Base-by-base conservation (phyloP, 2,113 vertebrate genomes). In the Odocoileus hemionus region DNA sequence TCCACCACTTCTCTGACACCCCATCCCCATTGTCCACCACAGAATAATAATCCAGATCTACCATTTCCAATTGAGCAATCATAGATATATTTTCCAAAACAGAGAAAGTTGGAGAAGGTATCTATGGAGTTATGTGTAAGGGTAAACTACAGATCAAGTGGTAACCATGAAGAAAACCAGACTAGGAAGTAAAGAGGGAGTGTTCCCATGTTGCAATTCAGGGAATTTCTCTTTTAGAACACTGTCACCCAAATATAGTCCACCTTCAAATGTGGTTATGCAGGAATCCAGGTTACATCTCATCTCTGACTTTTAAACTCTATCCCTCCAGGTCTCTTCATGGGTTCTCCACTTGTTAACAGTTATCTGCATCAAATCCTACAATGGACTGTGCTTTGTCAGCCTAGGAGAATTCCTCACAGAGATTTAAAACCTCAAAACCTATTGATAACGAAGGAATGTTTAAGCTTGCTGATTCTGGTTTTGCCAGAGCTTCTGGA, bases 101-200 rank as follows among this genome's bases (percentile, higher is more conserved):
- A 55, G 16, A 89, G 47, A 8, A 89, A 55, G 28, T 0, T 64
- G 64, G 55, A 78, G 47, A 78, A 99, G 99, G 99, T 97, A 99
- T 99, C 80, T 99, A 99, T 98, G 99, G 99, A 60, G 99, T 99
- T 97, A 99, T 99, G 26, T 99, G 99, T 98, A 99, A 99, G 97
- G 99, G 99, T 36, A 98, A 98, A 98, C 97, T 93, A 99, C 99
- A 6, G 99, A 99, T 70, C 99, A 99, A 85, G 98, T 99, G 88
- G 99, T 99, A 96, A 99, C 99, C 74, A 99, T 99, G 99, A 99
- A 99, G 99, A 99, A 99, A 99, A 99, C 99, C 97, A 99, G 99
- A 25, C 98, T 99, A 97, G 99, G 99, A 97, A 99, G 99, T 87
- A 99, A 99, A 94, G 99, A 99, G 82, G 99, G 99, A 98, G 99